A percentile compares a stretch with the other conserved stretches of the same genome.
Evolutionary conservation across 2,888 invertebrate species (phyloP).

Genomic region (Ectemnius lituratus): DNA sequence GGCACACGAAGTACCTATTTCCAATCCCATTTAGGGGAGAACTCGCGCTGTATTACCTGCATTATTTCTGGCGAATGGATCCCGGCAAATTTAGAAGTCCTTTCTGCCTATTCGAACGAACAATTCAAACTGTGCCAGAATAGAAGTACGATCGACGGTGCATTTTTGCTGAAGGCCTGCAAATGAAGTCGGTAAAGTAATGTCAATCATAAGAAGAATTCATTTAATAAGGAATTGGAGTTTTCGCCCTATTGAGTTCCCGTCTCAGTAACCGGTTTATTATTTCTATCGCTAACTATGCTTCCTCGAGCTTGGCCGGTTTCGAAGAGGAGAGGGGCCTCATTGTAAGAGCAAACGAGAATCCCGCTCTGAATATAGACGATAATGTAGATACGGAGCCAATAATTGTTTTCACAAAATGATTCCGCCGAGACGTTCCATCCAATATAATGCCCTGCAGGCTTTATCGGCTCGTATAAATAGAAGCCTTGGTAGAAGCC

Average conservation of each 20-base stretch:
- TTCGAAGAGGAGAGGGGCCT: conserved; percentile 2
- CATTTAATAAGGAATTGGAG: too few relatives aligned
- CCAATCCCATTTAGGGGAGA: too few relatives aligned
- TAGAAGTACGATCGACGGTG: too few relatives aligned
- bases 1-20: too few relatives aligned
- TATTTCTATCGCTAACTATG: background rate
- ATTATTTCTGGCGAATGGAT: too few relatives aligned
- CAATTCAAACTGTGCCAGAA: too few relatives aligned
- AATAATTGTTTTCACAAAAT: conserved; percentile 24
- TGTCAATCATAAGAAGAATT: too few relatives aligned
- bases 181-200: too few relatives aligned
- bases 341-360: background rate
- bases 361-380: background rate
- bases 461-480: conserved; percentile 24
- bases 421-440: conserved; percentile 15
- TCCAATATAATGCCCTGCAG: conserved; percentile 11
- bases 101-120: too few relatives aligned
- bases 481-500: background rate
- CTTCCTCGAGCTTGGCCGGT: background rate
- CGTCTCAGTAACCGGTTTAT: background rate
- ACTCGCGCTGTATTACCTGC: too few relatives aligned
- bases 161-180: too few relatives aligned
- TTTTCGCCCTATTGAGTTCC: background rate
- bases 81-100: too few relatives aligned
- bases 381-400: conserved; percentile 20